Conservation (phyloP, 2,888 invertebrate species). For the Aporophyla lueneburgensis region DNA sequence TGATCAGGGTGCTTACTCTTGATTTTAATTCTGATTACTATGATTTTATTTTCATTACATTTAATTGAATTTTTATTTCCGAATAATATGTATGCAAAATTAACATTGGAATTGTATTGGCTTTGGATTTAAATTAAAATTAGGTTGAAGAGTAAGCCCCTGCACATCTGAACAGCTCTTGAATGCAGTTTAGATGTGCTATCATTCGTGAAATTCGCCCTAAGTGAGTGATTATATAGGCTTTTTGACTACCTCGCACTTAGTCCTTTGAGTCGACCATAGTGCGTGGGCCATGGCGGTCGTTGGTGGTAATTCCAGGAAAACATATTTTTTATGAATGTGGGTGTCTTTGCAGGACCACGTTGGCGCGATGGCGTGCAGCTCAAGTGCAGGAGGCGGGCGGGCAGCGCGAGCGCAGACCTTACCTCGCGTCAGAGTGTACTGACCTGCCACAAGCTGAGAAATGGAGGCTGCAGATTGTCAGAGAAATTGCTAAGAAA, state of each 20-base stretch:
- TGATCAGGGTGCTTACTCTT: neutral
- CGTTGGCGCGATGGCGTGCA: conserved; percentile 99
- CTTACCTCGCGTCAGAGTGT: conserved; percentile 98
- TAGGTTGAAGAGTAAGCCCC: too few species aligned
- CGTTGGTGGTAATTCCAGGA: too few species aligned
- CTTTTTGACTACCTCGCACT: neutral
- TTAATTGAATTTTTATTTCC: neutral
- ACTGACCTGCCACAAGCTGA: conserved; percentile 97
- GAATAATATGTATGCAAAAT: too few species aligned
- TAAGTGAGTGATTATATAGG: neutral
- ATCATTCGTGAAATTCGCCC: neutral
- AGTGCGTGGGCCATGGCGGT: too few species aligned
- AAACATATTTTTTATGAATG: neutral
- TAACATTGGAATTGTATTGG: too few species aligned
- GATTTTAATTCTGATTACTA: neutral
- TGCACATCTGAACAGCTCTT: neutral
- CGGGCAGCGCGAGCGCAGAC: conserved; percentile 96
- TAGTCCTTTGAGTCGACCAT: too few species aligned
- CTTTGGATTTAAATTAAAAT: too few species aligned
- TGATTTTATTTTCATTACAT: neutral
- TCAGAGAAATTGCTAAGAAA: conserved; percentile 99
- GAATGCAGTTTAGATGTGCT: neutral
- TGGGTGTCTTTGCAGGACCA: conserved; percentile 93
- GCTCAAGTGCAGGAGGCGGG: conserved; percentile 98
- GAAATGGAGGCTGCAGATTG: conserved; percentile 99